phyloP scores from a whole-genome alignment of 2,113 vertebrate species.

The Salvelinus alpinus region DNA sequence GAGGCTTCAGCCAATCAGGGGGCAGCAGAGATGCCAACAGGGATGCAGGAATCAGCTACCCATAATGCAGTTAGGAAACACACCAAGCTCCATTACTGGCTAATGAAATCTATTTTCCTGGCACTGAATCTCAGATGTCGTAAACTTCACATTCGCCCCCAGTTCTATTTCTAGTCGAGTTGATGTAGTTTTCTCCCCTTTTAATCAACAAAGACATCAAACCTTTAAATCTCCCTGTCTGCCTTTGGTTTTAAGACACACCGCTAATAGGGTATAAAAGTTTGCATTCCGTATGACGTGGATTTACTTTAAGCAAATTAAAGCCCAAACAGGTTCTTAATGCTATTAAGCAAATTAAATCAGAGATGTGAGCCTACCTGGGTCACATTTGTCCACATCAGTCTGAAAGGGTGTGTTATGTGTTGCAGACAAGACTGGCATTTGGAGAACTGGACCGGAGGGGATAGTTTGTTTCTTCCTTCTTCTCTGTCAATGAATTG shows the following conservation, averaged over 20 bases:
- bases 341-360: slow-evolving; percentile 58
- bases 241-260: slow-evolving; percentile 29
- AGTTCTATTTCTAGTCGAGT: not conserved
- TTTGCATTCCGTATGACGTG: slow-evolving; percentile 28
- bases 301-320: slow-evolving; percentile 46
- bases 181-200: slow-evolving; percentile 2
- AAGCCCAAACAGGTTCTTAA: slow-evolving; percentile 52
- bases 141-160: not conserved
- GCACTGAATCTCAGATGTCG: not conserved
- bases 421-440: not conserved
- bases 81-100: no score
- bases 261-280: slow-evolving; percentile 42
- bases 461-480: not conserved
- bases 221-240: slow-evolving; percentile 31
- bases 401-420: slow-evolving; percentile 20
- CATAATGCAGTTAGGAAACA: no score
- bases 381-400: slow-evolving; percentile 43
- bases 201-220: slow-evolving; percentile 41
- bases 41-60: no score
- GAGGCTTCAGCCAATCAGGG: no score
- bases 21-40: no score
- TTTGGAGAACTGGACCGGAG: not conserved
- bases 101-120: no score
- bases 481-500: not conserved
- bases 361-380: slow-evolving; percentile 30